These are phyloP conservation scores for Coremacera marginata DNA, from an alignment of 2,888 invertebrate species.

Conservation along the genomic window DNA sequence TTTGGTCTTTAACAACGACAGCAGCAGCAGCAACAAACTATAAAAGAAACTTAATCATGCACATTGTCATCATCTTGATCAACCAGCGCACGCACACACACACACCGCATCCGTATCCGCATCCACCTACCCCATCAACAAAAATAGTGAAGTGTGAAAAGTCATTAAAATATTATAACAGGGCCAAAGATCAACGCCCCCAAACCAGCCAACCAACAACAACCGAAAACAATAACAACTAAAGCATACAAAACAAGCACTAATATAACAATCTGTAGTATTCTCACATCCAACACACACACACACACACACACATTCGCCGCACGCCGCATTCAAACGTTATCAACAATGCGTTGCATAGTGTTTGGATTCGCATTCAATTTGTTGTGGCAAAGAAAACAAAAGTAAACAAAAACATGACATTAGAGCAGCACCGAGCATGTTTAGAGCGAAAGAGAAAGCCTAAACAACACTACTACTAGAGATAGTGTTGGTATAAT, in stretches of 20 bases:
- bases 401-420: background rate
- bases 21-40: background rate
- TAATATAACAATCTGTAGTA: background rate
- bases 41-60: slow-evolving; percentile 1
- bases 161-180: slow-evolving; percentile 9
- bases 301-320: background rate
- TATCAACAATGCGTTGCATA: slow-evolving; percentile 17
- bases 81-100: background rate
- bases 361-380: slow-evolving; percentile 23
- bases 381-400: slow-evolving; percentile 21
- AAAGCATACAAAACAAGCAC: background rate
- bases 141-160: slow-evolving; percentile 19
- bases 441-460: background rate
- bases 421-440: background rate
- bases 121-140: background rate
- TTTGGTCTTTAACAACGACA: slow-evolving; percentile 1
- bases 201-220: background rate
- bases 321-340: slow-evolving; percentile 12
- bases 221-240: background rate
- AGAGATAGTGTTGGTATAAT: background rate
- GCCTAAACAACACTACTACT: background rate
- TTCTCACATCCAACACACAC: background rate
- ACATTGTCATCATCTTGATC: background rate
- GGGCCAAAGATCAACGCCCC: background rate
- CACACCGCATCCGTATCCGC: background rate